Conservation (phyloP, 2,113 vertebrate species). For the Nothobranchius kuhntae region DNA sequence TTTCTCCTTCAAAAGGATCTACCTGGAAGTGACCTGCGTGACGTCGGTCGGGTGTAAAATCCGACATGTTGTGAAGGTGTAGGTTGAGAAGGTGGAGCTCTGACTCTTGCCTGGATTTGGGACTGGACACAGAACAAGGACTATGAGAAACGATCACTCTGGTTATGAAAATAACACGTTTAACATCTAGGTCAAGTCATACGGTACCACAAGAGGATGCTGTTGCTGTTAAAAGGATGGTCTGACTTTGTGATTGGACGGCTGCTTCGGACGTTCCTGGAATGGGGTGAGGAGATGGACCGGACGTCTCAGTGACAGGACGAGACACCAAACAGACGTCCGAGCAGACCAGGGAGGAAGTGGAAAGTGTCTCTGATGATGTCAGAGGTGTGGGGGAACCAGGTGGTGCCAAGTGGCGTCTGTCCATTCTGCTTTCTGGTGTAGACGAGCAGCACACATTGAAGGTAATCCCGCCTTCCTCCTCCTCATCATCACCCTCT, state of each 20-base stretch:
- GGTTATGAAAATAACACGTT: no score
- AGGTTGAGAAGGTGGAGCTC: constrained; percentile 93
- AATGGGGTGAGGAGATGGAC: constrained; percentile 26
- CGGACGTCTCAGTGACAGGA: not conserved
- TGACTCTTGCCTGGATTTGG: constrained; percentile 93
- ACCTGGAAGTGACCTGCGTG: constrained; percentile 95
- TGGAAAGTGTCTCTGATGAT: constrained; percentile 4
- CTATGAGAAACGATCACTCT: not conserved
- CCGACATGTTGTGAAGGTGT: constrained; percentile 95
- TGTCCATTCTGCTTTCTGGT: constrained; percentile 73
- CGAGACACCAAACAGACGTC: constrained; percentile 6
- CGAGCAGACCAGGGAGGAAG: constrained; percentile 5
- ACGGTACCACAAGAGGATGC: constrained; percentile 57
- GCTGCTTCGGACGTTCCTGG: constrained; percentile 35
- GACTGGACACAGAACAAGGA: constrained; percentile 69
- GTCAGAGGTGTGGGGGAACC: not conserved
- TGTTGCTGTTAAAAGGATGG: constrained; percentile 46
- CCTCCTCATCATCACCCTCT: constrained; percentile 66
- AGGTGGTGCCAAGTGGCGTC: not conserved
- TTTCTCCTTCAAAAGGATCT: constrained; percentile 7
- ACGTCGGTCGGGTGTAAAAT: constrained; percentile 94
- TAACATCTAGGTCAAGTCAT: not conserved
- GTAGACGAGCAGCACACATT: constrained; percentile 79
- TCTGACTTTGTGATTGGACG: constrained; percentile 70
- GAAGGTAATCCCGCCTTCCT: constrained; percentile 88